phyloP scores from a whole-genome alignment of 92 coral and sea anemone species.

The Hydrozoanthus gracilis region DNA sequence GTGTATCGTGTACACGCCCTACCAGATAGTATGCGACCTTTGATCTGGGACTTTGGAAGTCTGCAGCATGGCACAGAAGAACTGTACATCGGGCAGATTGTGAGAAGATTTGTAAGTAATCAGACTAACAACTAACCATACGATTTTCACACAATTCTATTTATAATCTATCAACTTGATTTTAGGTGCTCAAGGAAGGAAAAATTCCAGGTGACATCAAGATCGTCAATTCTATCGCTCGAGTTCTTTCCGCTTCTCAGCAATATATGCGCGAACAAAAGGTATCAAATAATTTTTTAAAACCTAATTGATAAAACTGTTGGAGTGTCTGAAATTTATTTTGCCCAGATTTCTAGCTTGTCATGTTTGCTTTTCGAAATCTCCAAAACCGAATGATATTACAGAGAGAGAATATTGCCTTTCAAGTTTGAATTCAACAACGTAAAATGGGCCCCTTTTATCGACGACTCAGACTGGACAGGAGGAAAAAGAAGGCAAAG shows the following conservation, averaged over 20 bases:
- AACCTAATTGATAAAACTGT: too few relatives aligned
- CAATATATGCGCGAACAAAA: constrained; percentile 82
- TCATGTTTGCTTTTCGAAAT: too few relatives aligned
- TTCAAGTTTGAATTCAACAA: too few relatives aligned
- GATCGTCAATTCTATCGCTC: constrained; percentile 67
- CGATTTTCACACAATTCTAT: not conserved
- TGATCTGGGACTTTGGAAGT: constrained; percentile 94
- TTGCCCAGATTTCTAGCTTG: too few relatives aligned
- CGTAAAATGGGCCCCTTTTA: too few relatives aligned
- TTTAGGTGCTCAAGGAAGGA: constrained; percentile 58
- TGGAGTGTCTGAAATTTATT: too few relatives aligned
- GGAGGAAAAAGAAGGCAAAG: too few relatives aligned
- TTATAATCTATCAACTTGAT: not conserved
- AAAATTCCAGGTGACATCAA: constrained; percentile 62
- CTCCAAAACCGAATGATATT: too few relatives aligned
- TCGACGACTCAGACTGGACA: too few relatives aligned
- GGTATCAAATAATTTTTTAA: constrained; percentile 41
- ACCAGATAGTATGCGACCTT: constrained; percentile 89
- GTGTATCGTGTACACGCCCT: constrained; percentile 92
- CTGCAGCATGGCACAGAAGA: constrained; percentile 79
- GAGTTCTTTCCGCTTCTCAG: constrained; percentile 81
- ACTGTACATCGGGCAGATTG: constrained; percentile 81
- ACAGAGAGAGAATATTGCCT: not conserved
- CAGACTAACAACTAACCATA: not conserved
- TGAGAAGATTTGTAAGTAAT: constrained; percentile 74